These are phyloP conservation scores for Morpho helenor DNA, from an alignment of 2,888 invertebrate genomes.

Conservation along the genomic window DNA sequence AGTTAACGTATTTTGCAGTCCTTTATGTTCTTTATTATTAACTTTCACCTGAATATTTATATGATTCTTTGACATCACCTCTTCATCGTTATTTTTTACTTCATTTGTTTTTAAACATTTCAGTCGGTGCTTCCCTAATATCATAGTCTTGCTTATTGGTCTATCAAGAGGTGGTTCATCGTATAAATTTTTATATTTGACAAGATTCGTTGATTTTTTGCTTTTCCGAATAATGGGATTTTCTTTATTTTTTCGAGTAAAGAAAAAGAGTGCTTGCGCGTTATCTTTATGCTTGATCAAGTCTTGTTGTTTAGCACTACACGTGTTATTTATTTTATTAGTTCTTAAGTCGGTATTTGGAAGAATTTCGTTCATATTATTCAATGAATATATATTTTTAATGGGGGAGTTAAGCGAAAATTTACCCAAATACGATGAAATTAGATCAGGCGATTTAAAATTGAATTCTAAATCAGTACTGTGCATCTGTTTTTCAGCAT, in stretches of 20 bases:
- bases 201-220: conserved; percentile 60
- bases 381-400: not conserved
- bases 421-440: conserved; percentile 29
- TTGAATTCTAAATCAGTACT: conserved; percentile 43
- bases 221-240: conserved; percentile 45
- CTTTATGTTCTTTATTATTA: conserved; percentile 32
- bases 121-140: conserved; percentile 44
- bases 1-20: conserved; percentile 39
- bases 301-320: too few species aligned
- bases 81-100: conserved; percentile 20
- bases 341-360: too few species aligned
- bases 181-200: conserved; percentile 53
- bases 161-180: conserved; percentile 49
- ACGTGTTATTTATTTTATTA: too few species aligned
- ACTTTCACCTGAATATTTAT: conserved; percentile 37
- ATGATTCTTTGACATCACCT: conserved; percentile 29
- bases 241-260: conserved; percentile 39
- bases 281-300: not conserved
- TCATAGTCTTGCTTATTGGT: conserved; percentile 48
- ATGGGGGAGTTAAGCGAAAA: conserved; percentile 28
- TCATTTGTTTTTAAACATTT: conserved; percentile 17
- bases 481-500: conserved; percentile 45
- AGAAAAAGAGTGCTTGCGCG: conserved; percentile 40
- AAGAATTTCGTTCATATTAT: not conserved
- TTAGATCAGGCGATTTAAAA: conserved; percentile 28